Base-by-base conservation (phyloP, 2,797 vertebrate genomes). In the Clamator glandarius region DNA sequence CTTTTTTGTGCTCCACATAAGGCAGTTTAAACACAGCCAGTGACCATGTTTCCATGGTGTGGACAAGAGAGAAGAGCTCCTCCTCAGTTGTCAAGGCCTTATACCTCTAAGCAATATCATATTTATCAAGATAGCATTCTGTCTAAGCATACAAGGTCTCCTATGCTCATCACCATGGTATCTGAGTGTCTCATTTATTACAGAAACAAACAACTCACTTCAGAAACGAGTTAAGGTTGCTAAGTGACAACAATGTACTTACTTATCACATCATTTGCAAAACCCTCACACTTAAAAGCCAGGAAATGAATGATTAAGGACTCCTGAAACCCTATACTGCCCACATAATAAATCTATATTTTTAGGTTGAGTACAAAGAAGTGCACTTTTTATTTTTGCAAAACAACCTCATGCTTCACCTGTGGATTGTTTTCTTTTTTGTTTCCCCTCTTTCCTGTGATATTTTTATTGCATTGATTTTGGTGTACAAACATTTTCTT, bases 241-340 rank as follows among this genome's bases (percentile, higher is more conserved):
- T 97, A 96, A 96, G 96, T 96, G 95, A 97, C 96, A 96, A 96
- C 93, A 96, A 76, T 96, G 93, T 94, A 89, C 91, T 97, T 96
- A 96, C 87, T 96, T 94, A 96, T 62, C 96, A 74, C 94, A 95
- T 90, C 85, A 89, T 96, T 96, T 95, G 84, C 92, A 89, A 96
- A 96, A 44, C 74, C 61, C 75, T 94, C 77, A 72, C 88, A 87
- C 87, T 96, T 97, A 94, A 95, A 96, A 96, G 82, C 91, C 86
- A 81, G 78, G 57, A 94, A 95, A 95, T 89, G 84, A 96, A 89
- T 92, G 93, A 95, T 93, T 95, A 94, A 90, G 87, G 92, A 80
- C 91, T 94, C 69, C 87, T 82, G 83, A 94, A 96, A 84, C 68
- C 50, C 70, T 66, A 74, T 89, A 84, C 50, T 94, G 83, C 64